Base-by-base conservation (phyloP, 2,113 vertebrate genomes). In the Panurus biarmicus region DNA sequence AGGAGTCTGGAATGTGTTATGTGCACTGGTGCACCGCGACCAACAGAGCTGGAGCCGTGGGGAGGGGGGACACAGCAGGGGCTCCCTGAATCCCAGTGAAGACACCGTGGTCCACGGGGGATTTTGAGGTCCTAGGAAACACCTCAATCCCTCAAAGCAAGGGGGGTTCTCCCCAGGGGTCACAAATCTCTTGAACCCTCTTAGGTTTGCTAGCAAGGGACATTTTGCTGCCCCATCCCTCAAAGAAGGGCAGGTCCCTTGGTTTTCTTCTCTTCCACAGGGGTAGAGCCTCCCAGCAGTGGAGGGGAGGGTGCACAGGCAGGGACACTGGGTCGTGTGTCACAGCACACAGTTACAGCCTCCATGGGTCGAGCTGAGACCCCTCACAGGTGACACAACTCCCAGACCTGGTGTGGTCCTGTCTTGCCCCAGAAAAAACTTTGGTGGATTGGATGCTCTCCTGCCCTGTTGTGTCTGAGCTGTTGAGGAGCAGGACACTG, bases 1-100 rank as follows among this genome's bases (percentile, higher is more conserved):
- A 66, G 87, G 78, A 81, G 81, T n/a, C 91, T 96, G 96, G 91
- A 85, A 89, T 10, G 21, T 33, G 58, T 89, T 89, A 66, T 0
- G 1, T 15, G 18, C 0, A 1, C 24, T 53, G 76, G 47, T 14
- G 53, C 57, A 23, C 69, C 1, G 1, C 20, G 29, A 56, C 51
- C 36, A 7, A 0, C 2, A 7, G 65, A 70, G 67, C 50, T 51
- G 76, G 16, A 67, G 84, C 70, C 1, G 0, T 10, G 65, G 5
- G 2, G 36, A 67, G 81, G 31, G 65, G 47, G 58, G 42, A 38
- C 38, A 45, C 29, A 11, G 54, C n/a, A 48, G 36, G 53, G 11
- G 2, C 26, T 65, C 36, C 19, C 79, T 0, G 1, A 53, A 26
- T 17, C 58, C 79, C 42, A 33, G 40, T 0, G 5, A 56, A 53